Evolutionary conservation across 2,888 invertebrate genomes (phyloP), one percentile per base, ranked within the genome.

Genomic region (Meganola albula): DNA sequence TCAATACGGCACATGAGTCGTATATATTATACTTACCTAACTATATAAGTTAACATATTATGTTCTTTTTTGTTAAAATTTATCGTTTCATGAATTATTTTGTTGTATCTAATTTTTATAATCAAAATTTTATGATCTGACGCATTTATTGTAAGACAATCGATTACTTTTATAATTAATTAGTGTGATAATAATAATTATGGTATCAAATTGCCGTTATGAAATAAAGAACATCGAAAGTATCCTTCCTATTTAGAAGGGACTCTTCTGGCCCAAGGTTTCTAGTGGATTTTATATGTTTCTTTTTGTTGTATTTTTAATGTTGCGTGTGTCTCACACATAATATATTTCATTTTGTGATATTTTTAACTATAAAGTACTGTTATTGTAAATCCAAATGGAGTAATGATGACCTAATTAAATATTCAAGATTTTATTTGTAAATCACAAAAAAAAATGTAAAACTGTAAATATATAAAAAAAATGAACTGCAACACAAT

Each of bases 341-440:
- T 86, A 85, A 85, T 84, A 85, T 85, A 84, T 87, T 86, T 85
- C 85, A 84, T 87, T 87, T 87, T 87, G 87, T 87, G 87, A 87
- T 87, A 87, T 86, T 85, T 85, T 86, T 85, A 85, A 85, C 86
- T 85, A 86, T 86, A 86, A 85, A 82, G 78, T 86, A 85, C 87
- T 86, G 86, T 86, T 85, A 85, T 83, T 79, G 63, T 84, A 82
- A 85, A 85, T 84, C 83, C 85, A 76, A 72, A 72, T 76, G 84
- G 80, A 84, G 76, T 77, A 82, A 85, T 84, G 78, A 80, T 83
- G 85, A 85, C 85, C 80, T 85, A 85, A 85, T 80, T 82, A 80
- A 78, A 85, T 84, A 85, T 84, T 83, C 85, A 83, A 82, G 86
- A 85, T 84, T 83, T 85, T 85, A 85, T 85, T 85, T 85, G 86